These are phyloP conservation scores for Miopithecus talapoin DNA, from an alignment of 2,797 vertebrate genomes.

Conservation along the genomic window DNA sequence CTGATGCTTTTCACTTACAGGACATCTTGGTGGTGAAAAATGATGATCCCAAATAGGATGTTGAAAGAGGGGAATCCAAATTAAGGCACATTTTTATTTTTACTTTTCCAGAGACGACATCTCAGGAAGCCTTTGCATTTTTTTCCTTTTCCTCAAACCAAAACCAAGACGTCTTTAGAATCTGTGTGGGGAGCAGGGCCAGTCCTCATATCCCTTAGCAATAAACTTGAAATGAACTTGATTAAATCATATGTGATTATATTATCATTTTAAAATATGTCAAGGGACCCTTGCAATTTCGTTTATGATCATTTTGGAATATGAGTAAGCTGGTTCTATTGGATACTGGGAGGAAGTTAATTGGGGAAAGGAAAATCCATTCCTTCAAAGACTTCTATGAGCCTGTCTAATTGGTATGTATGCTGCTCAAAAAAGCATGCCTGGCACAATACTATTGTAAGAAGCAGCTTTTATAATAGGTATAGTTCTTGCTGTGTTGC, in stretches of 20 bases:
- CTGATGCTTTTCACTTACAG: background rate
- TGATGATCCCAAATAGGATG: background rate
- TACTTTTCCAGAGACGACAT: background rate
- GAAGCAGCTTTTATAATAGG: constrained; percentile 6
- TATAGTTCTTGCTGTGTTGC: background rate
- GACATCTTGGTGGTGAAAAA: background rate
- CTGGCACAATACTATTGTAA: constrained; percentile 27
- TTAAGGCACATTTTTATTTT: background rate
- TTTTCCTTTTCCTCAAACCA: background rate
- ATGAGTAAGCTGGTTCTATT: constrained; percentile 57
- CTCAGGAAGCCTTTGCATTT: background rate
- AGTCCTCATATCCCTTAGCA: constrained; percentile 4
- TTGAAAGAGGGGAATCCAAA: background rate
- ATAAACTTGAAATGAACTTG: constrained; percentile 65
- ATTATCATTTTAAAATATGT: constrained; percentile 61
- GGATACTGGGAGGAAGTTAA: constrained; percentile 55
- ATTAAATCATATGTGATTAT: constrained; percentile 59
- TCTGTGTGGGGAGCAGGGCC: background rate
- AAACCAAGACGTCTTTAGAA: background rate
- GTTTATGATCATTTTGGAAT: constrained; percentile 24
- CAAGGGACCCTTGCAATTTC: constrained; percentile 43
- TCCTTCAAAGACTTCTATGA: background rate
- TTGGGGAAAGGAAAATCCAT: background rate
- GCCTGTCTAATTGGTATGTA: constrained; percentile 48
- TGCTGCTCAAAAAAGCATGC: constrained; percentile 24